A percentile compares a stretch with the other conserved stretches of the same genome.
These are phyloP conservation scores for Tylochromis polylepis DNA, from an alignment of 2,113 vertebrate genomes.

Conservation along the genomic window DNA sequence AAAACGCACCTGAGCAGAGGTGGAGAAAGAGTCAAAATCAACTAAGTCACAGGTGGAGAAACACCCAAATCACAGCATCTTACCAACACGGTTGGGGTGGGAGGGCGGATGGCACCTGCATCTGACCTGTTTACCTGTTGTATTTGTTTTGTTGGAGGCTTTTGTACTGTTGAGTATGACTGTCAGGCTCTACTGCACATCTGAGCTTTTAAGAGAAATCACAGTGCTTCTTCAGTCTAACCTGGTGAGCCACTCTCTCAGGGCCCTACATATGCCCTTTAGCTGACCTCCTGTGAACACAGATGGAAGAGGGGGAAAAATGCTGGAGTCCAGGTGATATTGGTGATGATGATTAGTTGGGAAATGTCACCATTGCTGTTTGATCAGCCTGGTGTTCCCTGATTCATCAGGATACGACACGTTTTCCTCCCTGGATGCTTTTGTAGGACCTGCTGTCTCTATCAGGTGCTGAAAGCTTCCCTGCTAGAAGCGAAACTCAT, in stretches of 20 bases:
- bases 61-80: neutral
- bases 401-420: neutral
- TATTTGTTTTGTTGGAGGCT: neutral
- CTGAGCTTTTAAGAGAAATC: neutral
- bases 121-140: neutral
- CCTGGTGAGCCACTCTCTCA: neutral
- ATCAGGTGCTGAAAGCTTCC: neutral
- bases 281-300: neutral
- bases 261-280: neutral
- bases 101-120: neutral
- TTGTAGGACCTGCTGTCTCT: neutral
- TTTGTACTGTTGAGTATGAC: neutral
- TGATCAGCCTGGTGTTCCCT: neutral
- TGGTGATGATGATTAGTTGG: neutral
- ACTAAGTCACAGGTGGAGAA: neutral
- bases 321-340: neutral
- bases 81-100: fast-evolving
- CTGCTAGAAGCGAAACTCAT: neutral
- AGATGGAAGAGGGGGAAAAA: neutral
- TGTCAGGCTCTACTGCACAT: neutral
- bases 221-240: neutral
- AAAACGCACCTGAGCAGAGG: constrained; percentile 81
- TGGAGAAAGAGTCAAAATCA: neutral
- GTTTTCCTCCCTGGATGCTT: neutral
- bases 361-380: neutral